Base-by-base conservation (phyloP, 2,113 vertebrate genomes). In the Globicephala melas region DNA sequence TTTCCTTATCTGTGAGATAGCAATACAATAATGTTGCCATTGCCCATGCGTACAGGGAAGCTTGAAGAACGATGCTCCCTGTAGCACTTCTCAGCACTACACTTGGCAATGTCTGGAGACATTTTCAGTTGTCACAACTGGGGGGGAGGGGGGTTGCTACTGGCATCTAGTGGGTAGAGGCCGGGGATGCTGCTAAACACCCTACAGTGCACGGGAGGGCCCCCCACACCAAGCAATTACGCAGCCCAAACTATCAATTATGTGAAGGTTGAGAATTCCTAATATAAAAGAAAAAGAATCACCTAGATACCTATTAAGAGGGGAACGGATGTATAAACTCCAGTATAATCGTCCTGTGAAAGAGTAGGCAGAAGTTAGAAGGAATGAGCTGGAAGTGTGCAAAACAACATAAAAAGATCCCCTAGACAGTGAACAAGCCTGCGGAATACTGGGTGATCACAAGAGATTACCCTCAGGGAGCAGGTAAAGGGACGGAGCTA, bases 391-490 rank as follows among this genome's bases (percentile, higher is more conserved):
- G 2, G n/a, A 10, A 12, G 80, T 8, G 1, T 1, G 12, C 3
- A 25, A 15, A 25, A 60, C 47, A 50, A 36, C 12, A 10, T 0
- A 15, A 18, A 77, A 38, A 33, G 25, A 12, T 13, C 31, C 33
- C 38, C 63, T 47, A 58, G 80, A 77, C 11, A 1, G 25, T 28
- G 26, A 44, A 12, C 70, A 58, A 18, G n/a, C 68, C 4, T 6
- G 8, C 15, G 31, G 58, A 26, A 74, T 0, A 17, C n/a, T 0
- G 10, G 23, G 63, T 1, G 12, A n/a, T 41, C 71, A 23, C 14
- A 44, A 50, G 12, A 2, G 36, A 2, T 26, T 2, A 25, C 53
- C 50, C 17, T 23, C 9, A 8, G 60, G 33, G 15, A 73, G 63
- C 50, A 62, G 81, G 33, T 15, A 38, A 21, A 26, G n/a, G 26